Conservation (phyloP, 2,113 vertebrate species). For the Tamias sibiricus region DNA sequence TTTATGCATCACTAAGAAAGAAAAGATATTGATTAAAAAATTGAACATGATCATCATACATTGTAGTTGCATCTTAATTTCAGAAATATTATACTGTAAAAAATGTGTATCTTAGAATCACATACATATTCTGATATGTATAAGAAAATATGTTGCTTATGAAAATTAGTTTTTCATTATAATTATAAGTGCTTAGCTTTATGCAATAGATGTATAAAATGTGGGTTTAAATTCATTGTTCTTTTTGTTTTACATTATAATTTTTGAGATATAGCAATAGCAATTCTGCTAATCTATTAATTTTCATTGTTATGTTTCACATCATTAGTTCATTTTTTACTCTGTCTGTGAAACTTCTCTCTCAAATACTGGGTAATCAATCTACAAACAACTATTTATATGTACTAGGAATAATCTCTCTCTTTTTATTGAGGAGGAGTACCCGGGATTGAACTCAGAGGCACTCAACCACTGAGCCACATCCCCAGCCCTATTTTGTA, state of each 20-base stretch:
- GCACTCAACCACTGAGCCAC: too few relatives aligned
- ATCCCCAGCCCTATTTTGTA: too few relatives aligned
- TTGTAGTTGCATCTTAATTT: neutral
- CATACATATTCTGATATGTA: neutral
- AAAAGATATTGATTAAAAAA: neutral
- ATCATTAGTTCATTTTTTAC: neutral
- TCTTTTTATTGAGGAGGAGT: too few relatives aligned
- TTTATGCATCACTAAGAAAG: neutral
- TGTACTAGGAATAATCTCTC: neutral
- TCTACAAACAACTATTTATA: neutral
- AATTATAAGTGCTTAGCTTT: neutral
- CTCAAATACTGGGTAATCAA: neutral
- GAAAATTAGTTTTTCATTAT: neutral
- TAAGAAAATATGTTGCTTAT: neutral
- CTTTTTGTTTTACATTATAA: neutral
- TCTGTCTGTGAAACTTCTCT: neutral
- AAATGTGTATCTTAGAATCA: neutral
- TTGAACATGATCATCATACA: neutral
- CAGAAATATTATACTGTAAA: neutral
- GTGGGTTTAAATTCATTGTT: neutral
- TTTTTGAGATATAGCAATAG: neutral
- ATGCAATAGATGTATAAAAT: neutral
- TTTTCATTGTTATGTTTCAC: constrained; percentile 21
- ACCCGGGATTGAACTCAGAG: too few relatives aligned
- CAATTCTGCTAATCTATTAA: neutral